Conservation (phyloP, 2,113 vertebrate genomes). For the Melanostigma gelatinosum region DNA sequence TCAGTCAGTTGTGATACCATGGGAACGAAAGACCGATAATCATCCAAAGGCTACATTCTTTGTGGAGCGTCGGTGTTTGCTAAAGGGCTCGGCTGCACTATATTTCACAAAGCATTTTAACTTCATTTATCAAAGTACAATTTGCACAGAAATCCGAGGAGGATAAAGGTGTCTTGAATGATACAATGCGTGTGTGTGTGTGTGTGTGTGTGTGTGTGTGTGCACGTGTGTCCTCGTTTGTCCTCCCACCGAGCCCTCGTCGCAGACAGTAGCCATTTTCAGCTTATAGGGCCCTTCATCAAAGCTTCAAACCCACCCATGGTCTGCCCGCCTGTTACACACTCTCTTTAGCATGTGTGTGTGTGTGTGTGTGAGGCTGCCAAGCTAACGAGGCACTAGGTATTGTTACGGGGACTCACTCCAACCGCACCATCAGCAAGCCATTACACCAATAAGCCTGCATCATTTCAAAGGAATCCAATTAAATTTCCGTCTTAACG, state of each 20-base stretch:
- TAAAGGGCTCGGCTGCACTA: conserved; percentile 21
- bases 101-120: conserved; percentile 16
- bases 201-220: neutral
- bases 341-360: conserved; percentile 51
- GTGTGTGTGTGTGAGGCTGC: conserved; percentile 36
- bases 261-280: conserved; percentile 62
- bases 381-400: conserved; percentile 75
- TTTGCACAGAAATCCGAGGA: neutral
- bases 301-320: conserved; percentile 62
- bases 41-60: conserved; percentile 51
- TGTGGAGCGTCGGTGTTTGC: conserved; percentile 37
- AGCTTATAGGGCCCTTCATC: conserved; percentile 57
- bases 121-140: neutral
- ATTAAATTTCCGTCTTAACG: conserved; percentile 79
- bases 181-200: neutral
- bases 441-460: conserved; percentile 81
- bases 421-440: conserved; percentile 79
- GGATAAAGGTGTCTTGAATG: neutral
- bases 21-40: conserved; percentile 40
- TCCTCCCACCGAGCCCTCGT: conserved; percentile 18
- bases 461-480: conserved; percentile 80
- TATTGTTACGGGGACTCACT: conserved; percentile 85
- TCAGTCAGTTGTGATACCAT: conserved; percentile 45
- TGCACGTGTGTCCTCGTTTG: conserved; percentile 53
- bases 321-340: conserved; percentile 55